These are phyloP conservation scores for Melanchra persicariae DNA, from an alignment of 2,888 invertebrate genomes.

Conservation along the genomic window DNA sequence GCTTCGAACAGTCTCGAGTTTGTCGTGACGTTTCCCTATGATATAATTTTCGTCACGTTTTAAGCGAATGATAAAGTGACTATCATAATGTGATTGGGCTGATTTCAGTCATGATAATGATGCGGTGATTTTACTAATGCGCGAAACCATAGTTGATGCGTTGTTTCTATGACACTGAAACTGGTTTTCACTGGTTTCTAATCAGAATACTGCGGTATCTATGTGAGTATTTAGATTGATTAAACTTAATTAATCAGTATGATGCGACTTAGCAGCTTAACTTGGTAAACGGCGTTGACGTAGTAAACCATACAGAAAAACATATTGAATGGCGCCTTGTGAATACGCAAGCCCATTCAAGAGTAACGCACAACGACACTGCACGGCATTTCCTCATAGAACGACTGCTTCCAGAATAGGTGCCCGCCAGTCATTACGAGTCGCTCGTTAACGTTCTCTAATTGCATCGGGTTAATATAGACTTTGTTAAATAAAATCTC, in stretches of 20 bases:
- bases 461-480: constrained; percentile 91
- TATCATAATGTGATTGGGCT: not conserved
- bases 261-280: not conserved
- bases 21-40: constrained; percentile 19
- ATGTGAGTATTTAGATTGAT: constrained; percentile 5
- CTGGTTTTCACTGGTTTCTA: constrained; percentile 5
- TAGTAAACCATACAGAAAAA: not conserved
- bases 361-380: constrained; percentile 6
- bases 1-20: constrained; percentile 15
- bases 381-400: constrained; percentile 12
- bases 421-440: constrained; percentile 87
- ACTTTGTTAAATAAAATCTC: constrained; percentile 91
- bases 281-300: not conserved
- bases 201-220: constrained; percentile 9
- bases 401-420: constrained; percentile 77
- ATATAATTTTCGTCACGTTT: constrained; percentile 25
- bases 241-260: constrained; percentile 6
- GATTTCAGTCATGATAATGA: not conserved
- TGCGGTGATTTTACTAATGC: not conserved
- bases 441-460: constrained; percentile 90
- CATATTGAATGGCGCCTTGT: not conserved
- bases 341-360: not conserved
- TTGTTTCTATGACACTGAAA: not conserved
- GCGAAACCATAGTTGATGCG: constrained; percentile 1
- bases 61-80: not conserved